These are phyloP conservation scores for Phaethornis superciliosus DNA, from an alignment of 2,113 vertebrate species.

Conservation along the genomic window DNA sequence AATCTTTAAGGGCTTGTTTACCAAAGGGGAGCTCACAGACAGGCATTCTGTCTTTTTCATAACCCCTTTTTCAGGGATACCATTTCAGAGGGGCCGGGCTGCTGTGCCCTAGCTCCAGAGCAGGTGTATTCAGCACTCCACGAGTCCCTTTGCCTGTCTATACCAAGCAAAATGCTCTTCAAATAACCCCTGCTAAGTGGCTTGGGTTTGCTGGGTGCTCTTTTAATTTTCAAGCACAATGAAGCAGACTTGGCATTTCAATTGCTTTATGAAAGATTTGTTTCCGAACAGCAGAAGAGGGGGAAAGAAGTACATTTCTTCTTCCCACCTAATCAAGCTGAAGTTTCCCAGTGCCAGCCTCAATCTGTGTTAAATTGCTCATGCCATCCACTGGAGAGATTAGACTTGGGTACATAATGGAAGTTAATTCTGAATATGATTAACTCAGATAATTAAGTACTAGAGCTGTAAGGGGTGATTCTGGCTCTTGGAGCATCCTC, in stretches of 20 bases:
- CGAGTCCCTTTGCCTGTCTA: neutral
- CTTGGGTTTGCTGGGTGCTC: neutral
- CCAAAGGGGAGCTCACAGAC: neutral
- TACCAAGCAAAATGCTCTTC: accelerated
- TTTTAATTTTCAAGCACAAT: neutral
- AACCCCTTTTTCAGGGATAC: neutral
- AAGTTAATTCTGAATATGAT: neutral
- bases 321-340: conserved; percentile 18
- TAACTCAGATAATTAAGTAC: neutral
- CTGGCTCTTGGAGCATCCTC: neutral
- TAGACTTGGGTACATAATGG: neutral
- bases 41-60: neutral
- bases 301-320: neutral
- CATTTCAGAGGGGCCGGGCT: neutral
- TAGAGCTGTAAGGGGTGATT: neutral
- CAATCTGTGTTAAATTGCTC: conserved; percentile 34
- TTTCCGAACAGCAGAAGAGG: neutral
- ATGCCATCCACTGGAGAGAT: neutral
- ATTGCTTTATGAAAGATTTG: neutral
- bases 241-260: neutral
- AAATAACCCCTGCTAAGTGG: neutral
- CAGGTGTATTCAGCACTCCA: accelerated
- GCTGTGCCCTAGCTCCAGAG: accelerated
- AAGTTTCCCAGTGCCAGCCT: neutral
- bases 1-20: neutral